phyloP scores from a whole-genome alignment of 2,888 invertebrate genomes.

The Polydrusus cervinus region DNA sequence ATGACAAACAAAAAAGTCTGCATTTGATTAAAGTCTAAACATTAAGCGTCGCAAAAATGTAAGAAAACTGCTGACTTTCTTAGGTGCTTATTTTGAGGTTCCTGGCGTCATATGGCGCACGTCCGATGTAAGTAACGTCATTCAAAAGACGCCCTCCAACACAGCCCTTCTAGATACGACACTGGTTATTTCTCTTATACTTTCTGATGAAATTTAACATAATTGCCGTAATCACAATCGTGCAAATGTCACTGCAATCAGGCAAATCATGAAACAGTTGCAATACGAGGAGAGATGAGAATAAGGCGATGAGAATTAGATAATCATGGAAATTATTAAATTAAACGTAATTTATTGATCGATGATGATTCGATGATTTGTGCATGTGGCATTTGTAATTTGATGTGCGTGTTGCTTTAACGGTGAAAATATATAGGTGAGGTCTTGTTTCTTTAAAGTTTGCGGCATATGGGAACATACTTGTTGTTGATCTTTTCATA shows the following conservation, averaged over 20 bases:
- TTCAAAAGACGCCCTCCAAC: background rate
- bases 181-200: background rate
- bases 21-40: too few species aligned
- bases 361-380: conserved; percentile 34
- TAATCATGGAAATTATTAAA: conserved; percentile 30
- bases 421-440: conserved; percentile 1
- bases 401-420: conserved; percentile 30
- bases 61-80: too few species aligned
- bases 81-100: too few species aligned
- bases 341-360: conserved; percentile 21
- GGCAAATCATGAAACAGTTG: conserved; percentile 31
- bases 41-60: too few species aligned
- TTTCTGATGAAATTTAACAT: background rate
- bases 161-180: too few species aligned
- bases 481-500: background rate
- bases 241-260: conserved; percentile 21
- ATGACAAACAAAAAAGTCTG: too few species aligned
- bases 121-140: background rate
- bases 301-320: conserved; percentile 32
- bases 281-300: conserved; percentile 28
- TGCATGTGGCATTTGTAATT: conserved; percentile 31
- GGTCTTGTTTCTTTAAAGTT: background rate
- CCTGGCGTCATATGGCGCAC: too few species aligned
- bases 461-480: background rate
- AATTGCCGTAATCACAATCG: background rate